Percentiles rank a stretch among this genome's conserved stretches.
These are phyloP conservation scores for Sesamia inferens DNA, from an alignment of 2,888 invertebrate genomes.

Conservation along the genomic window DNA sequence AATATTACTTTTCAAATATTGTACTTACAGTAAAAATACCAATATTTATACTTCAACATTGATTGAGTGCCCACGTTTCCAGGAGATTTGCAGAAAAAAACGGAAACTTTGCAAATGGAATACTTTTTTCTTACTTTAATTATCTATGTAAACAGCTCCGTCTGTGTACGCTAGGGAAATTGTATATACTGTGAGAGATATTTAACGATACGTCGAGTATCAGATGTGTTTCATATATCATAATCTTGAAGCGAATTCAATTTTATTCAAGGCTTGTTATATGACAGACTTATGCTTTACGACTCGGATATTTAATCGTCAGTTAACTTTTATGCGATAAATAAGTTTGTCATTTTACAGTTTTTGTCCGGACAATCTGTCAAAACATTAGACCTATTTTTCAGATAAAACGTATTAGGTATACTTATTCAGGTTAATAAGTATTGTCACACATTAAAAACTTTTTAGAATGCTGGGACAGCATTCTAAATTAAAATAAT, in stretches of 20 bases:
- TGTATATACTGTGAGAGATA: not conserved
- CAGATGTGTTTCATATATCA: not conserved
- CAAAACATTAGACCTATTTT: no score
- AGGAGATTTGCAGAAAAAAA: conserved; percentile 17
- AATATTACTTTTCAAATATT: not conserved
- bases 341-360: no score
- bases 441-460: no score
- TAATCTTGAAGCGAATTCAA: not conserved
- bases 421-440: no score
- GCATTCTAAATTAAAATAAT: no score
- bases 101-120: conserved; percentile 9
- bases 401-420: no score
- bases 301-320: no score
- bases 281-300: no score
- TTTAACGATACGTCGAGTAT: not conserved
- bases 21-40: not conserved
- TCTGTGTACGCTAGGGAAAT: conserved; percentile 1
- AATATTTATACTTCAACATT: conserved; percentile 24
- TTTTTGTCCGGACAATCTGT: no score
- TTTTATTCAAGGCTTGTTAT: not conserved
- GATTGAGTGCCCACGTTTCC: conserved; percentile 25
- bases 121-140: not conserved
- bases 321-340: no score
- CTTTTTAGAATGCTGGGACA: no score
- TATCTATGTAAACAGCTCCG: conserved; percentile 7